phyloP scores from a whole-genome alignment of 1,140 invertebrate genomes.

The Heterodera carotae region DNA sequence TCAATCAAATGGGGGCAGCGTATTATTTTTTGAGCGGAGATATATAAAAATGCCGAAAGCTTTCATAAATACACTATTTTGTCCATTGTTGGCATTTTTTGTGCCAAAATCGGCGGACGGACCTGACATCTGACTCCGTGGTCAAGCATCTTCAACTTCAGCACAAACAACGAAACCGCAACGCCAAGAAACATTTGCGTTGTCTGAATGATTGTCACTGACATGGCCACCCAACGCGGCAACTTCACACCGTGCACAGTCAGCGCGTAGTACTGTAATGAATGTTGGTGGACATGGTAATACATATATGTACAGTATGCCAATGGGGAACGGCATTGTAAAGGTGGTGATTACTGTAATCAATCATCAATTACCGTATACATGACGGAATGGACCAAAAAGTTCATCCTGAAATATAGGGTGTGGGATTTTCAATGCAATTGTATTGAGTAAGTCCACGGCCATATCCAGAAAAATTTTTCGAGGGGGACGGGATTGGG shows the following conservation, averaged over 20 bases:
- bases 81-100: no score
- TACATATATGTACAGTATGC: neutral
- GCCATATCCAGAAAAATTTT: no score
- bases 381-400: constrained; percentile 94
- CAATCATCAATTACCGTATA: constrained; percentile 65
- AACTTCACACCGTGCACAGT: constrained; percentile 83
- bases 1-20: no score
- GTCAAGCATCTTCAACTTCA: constrained; percentile 48
- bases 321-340: no score
- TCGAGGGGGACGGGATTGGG: no score
- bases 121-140: constrained; percentile 27
- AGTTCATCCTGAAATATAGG: constrained; percentile 91
- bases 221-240: constrained; percentile 81
- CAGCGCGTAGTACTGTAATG: constrained; percentile 83
- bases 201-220: constrained; percentile 87
- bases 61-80: no score
- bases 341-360: no score
- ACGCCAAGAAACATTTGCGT: constrained; percentile 68
- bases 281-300: neutral
- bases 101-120: no score
- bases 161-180: constrained; percentile 50
- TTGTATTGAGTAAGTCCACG: no score
- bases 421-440: no score
- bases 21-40: no score
- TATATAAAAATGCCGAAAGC: constrained; percentile 7